Base-by-base conservation (phyloP, 2,888 invertebrate genomes). In the Plutella xylostella region DNA sequence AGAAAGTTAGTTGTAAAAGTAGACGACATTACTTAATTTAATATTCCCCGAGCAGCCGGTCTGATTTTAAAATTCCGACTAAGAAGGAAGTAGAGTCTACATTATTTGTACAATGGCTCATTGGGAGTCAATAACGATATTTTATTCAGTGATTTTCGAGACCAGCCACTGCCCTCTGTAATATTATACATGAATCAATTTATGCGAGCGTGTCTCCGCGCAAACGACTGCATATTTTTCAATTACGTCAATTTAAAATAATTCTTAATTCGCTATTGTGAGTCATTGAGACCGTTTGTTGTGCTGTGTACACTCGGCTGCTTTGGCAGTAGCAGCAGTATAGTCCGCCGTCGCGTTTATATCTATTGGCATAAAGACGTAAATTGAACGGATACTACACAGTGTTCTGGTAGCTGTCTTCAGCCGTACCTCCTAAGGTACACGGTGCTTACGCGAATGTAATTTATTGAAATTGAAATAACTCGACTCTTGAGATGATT, bases 241-340 rank as follows among this genome's bases (percentile, higher is more conserved):
- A 83, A 82, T 83, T 82, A 83, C 74, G 79, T 80, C 82, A 82
- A 83, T 83, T 82, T 80, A 80, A 80, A 82, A 80, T 82, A 82
- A 82, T 83, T 77, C 80, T 78, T 82, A 83, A 80, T 83, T 82
- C 64, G 78, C 79, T 72, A 79, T 80, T 74, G 79, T 82, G 82
- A 80, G 67, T 80, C 82, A 80, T 71, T 72, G 68, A 58, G 76
- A 74, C 70, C 72, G 73, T 48, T 51, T 45, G 34, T 76, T 77
- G 77, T 77, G 77, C 71, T 22, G 22, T 39, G 14, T 39, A 39
- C 39, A 21, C 12, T 39, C 19, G 39, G 7, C 25, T 39, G 39
- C 25, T 39, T 20, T 18, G 20, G 17, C 17, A 15, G 17, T 33
- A 15, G 33, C 33, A n/a, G n/a, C n/a, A n/a, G n/a, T n/a, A n/a